These are phyloP conservation scores for Urocolius indicus DNA, from an alignment of 2,113 vertebrate genomes.

Conservation along the genomic window DNA sequence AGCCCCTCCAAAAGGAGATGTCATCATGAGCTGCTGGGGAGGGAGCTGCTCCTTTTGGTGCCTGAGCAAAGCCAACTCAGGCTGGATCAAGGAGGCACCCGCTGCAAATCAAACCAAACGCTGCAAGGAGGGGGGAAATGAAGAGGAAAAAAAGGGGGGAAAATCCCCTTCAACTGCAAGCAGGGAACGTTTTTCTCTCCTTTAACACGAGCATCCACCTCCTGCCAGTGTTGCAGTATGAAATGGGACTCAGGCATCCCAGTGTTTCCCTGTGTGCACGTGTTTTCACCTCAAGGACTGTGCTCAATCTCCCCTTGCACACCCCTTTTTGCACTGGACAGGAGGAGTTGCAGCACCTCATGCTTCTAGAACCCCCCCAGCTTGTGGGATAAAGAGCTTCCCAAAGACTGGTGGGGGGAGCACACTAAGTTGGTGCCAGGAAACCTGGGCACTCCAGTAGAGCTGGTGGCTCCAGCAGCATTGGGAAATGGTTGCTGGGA, in stretches of 20 bases:
- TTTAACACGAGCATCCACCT: not conserved
- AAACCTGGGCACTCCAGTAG: too few species aligned
- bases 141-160: not conserved
- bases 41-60: constrained; percentile 44
- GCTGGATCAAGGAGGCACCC: rapidly evolving
- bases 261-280: too few species aligned
- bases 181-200: not conserved
- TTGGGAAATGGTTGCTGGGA: constrained; percentile 56
- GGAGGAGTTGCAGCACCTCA: not conserved
- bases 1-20: too few species aligned
- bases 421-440: rapidly evolving
- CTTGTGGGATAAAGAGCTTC: not conserved
- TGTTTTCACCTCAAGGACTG: rapidly evolving
- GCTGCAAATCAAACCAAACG: rapidly evolving
- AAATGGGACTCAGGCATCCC: not conserved
- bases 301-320: not conserved
- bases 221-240: rapidly evolving
- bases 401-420: rapidly evolving
- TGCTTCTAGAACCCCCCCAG: rapidly evolving
- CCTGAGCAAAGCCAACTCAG: not conserved
- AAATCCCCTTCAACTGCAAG: not conserved
- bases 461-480: not conserved
- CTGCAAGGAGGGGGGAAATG: not conserved
- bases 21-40: not conserved
- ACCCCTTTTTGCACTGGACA: rapidly evolving